These are phyloP conservation scores for Sesamia nonagrioides DNA, from an alignment of 1,140 invertebrate genomes.

Conservation along the genomic window DNA sequence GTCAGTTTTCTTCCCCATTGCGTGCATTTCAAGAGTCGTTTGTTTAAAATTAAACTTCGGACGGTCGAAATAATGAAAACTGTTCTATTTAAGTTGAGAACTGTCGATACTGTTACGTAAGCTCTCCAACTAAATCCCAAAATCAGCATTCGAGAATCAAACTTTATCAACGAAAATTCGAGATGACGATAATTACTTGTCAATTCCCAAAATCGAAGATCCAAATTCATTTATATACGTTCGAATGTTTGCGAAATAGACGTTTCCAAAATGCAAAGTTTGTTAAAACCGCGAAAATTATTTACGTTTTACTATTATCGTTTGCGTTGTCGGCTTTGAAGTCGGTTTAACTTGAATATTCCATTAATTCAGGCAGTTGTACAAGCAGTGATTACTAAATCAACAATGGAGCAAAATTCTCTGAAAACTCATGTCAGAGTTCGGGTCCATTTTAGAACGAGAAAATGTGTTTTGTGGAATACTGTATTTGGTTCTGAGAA, in stretches of 20 bases:
- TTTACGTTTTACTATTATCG: conserved; percentile 59
- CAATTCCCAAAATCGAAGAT: conserved; percentile 18
- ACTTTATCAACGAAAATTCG: conserved; percentile 10
- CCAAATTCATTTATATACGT: conserved; percentile 69
- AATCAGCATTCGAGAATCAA: conserved; percentile 37
- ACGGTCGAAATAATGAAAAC: neutral
- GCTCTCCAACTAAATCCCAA: conserved; percentile 11
- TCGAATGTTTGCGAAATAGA: conserved; percentile 67
- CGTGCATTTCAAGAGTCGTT: too few species aligned
- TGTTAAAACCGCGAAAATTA: conserved; percentile 55
- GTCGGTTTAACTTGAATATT: conserved; percentile 74
- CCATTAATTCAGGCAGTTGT: conserved; percentile 73
- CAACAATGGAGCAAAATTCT: conserved; percentile 68
- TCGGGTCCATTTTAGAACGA: conserved; percentile 12
- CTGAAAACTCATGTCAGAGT: conserved; percentile 52
- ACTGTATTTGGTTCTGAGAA: neutral
- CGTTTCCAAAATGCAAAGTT: conserved; percentile 36
- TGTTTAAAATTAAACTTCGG: too few species aligned
- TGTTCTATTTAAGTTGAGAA: neutral
- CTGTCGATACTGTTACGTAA: neutral
- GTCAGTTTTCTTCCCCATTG: too few species aligned
- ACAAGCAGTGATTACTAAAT: conserved; percentile 74
- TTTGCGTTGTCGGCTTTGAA: conserved; percentile 50
- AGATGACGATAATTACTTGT: conserved; percentile 37
- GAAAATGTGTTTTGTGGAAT: neutral